phyloP scores from a whole-genome alignment of 2,113 vertebrate species.

The Psammodynastes pulverulentus region DNA sequence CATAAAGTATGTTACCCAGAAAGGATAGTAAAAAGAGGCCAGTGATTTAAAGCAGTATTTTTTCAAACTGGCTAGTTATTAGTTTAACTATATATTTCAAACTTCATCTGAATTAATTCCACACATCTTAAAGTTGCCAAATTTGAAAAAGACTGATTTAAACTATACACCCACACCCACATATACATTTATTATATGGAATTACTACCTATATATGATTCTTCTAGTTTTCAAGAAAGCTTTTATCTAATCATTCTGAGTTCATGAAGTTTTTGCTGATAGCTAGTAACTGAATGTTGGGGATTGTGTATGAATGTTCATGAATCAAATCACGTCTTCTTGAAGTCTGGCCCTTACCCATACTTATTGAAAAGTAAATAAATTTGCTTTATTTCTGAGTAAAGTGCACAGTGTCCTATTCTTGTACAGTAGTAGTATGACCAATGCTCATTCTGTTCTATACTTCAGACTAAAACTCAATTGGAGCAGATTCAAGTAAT shows the following conservation, averaged over 20 bases:
- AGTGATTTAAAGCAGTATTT: background rate
- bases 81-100: background rate
- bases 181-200: background rate
- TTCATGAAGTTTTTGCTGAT: background rate
- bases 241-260: background rate
- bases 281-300: background rate
- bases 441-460: background rate
- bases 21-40: background rate
- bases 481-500: background rate
- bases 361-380: background rate
- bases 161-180: background rate
- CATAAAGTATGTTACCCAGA: background rate
- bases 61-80: background rate
- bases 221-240: background rate
- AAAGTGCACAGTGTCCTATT: background rate
- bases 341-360: background rate
- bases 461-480: background rate
- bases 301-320: background rate
- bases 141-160: background rate
- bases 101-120: background rate
- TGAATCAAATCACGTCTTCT: background rate
- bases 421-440: background rate
- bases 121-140: background rate
- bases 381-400: background rate
- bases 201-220: background rate